Evolutionary conservation across 2,113 vertebrate genomes (phyloP), one percentile per base, ranked within the genome.

Genomic region (Regulus satrapa): DNA sequence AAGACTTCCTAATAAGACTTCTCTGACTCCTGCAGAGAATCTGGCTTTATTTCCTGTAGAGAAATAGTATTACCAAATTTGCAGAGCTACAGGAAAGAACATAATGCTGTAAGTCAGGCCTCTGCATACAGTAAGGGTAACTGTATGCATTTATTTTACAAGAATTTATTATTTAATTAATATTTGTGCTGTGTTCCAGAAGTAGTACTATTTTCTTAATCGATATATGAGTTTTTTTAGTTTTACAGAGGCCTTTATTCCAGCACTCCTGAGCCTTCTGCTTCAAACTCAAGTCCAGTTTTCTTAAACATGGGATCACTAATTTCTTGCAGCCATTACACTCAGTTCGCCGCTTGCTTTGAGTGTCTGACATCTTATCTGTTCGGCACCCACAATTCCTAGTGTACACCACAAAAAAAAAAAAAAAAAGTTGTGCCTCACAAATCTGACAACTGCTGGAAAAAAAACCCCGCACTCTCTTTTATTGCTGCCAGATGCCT

Each of bases 341-440:
- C 7, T 14, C 0, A 0, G 14, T 6, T 26, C 1, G 12, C 1
- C 0, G 24, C 10, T 23, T 45, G 18, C 28, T 75, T 14, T 25
- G 26, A 71, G 0, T 16, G 52, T 16, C 36, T 32, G 45, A 36
- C 2, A 1, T 24, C 66, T 68, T 14, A 68, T 46, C n/a, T 16
- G 18, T 5, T 15, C 32, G 20, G n/a, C 56, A 72, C 73, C 80
- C 76, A n/a, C 64, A 74, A 43, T 6, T 51, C 79, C 41, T 8
- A 18, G 19, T 1, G 46, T 14, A 34, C 41, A 13, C 36, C 32
- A 41, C 31, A 54, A 5, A 1, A 5, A 13, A 23, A 46, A 49
- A n/a, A 54, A 5, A 1, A 5, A 13, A 23, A 46, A 49, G 32
- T 5, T 29, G 63, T 56, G 74, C 20, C 59, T 46, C 52, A 11